These are phyloP conservation scores for Pygathrix nemaeus DNA, from an alignment of 2,113 vertebrate species.

Conservation along the genomic window DNA sequence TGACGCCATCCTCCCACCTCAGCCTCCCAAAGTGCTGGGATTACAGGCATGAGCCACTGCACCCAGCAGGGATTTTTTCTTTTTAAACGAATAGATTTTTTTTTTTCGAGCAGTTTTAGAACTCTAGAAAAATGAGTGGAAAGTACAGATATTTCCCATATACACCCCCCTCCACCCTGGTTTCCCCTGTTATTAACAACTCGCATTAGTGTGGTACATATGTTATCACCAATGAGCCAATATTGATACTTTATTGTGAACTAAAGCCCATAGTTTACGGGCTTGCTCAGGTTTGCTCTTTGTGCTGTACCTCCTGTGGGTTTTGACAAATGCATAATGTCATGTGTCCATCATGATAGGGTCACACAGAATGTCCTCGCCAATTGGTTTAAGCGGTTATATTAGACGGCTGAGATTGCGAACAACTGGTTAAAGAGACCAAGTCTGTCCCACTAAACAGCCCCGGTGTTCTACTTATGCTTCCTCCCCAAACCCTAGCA, in stretches of 20 bases:
- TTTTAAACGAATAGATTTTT: neutral
- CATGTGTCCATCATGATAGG: neutral
- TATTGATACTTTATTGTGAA: neutral
- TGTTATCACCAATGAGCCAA: neutral
- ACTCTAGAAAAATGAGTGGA: neutral
- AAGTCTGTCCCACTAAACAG: neutral
- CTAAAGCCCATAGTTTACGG: neutral
- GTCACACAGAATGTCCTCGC: neutral
- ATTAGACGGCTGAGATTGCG: too few relatives aligned
- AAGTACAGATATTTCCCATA: neutral
- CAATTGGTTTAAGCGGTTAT: too few relatives aligned
- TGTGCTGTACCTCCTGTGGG: neutral
- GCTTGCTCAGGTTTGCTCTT: neutral
- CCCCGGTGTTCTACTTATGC: neutral
- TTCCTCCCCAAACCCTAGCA: neutral
- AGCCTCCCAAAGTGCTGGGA: too few relatives aligned
- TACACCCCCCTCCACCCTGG: neutral
- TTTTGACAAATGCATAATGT: neutral
- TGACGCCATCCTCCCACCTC: too few relatives aligned
- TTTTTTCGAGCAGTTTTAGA: neutral
- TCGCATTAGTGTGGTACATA: neutral
- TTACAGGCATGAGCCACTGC: too few relatives aligned
- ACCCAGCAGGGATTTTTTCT: too few relatives aligned
- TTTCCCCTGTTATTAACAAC: neutral
- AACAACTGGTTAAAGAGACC: too few relatives aligned